Percentiles rank a stretch among this genome's conserved stretches.
Conservation (phyloP, 2,113 vertebrate genomes). For the Sclerurus mexicanus region DNA sequence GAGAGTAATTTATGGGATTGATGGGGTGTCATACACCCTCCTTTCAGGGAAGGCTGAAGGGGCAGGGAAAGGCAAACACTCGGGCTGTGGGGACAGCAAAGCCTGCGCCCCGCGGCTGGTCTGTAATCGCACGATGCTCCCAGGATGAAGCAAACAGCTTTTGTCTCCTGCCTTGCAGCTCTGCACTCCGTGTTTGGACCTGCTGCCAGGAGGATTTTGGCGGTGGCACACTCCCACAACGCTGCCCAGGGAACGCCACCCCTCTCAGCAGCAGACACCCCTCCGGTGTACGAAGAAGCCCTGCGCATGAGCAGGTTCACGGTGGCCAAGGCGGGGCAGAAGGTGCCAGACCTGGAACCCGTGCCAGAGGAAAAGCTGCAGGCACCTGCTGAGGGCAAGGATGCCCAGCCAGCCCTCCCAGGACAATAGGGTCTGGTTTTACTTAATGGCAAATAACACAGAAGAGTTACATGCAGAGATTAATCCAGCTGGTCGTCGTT, state of each 20-base stretch:
- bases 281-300: slow-evolving; percentile 77
- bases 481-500: background rate
- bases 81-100: background rate
- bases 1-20: background rate
- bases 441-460: background rate
- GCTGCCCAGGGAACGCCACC: background rate
- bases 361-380: slow-evolving; percentile 65
- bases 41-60: background rate
- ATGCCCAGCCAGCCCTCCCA: background rate
- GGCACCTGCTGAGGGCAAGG: background rate
- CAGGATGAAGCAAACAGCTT: background rate
- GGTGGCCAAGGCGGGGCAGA: slow-evolving; percentile 60
- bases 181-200: slow-evolving; percentile 76
- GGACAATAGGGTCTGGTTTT: background rate
- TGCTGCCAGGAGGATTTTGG: slow-evolving; percentile 74
- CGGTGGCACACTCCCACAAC: slow-evolving; percentile 67
- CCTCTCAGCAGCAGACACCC: slow-evolving; percentile 42
- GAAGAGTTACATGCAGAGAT: background rate
- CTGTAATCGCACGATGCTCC: background rate
- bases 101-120: background rate
- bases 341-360: slow-evolving; percentile 55
- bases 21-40: background rate
- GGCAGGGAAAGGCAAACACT: background rate
- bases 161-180: slow-evolving; percentile 49
- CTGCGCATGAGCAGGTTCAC: slow-evolving; percentile 77